A percentile compares a stretch with the other conserved stretches of the same genome.
Conservation (phyloP, 2,113 vertebrate genomes). For the Ahaetulla prasina region DNA sequence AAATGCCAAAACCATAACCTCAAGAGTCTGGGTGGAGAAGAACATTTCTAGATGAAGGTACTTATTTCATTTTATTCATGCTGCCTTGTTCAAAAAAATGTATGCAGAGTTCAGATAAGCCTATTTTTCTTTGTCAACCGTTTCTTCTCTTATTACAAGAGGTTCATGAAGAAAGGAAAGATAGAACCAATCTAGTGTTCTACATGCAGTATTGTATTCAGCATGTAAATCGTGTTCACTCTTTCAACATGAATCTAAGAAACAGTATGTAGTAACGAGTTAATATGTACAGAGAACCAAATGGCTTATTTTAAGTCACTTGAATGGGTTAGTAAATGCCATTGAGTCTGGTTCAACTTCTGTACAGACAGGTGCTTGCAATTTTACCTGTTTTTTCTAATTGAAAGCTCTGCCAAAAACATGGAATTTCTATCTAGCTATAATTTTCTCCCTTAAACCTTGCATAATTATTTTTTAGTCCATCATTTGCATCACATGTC, state of each 20-base stretch:
- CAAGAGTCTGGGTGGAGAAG: background rate
- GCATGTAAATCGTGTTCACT: background rate
- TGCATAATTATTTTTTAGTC: background rate
- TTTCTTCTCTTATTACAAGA: background rate
- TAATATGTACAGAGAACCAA: background rate
- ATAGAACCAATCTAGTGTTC: background rate
- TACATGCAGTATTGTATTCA: background rate
- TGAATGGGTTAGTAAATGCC: background rate
- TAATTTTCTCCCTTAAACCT: background rate
- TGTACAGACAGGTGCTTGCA: background rate
- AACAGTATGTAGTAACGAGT: background rate
- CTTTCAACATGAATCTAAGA: background rate
- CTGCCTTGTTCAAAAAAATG: background rate
- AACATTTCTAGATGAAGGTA: background rate
- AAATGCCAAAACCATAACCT: background rate
- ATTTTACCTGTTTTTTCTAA: background rate
- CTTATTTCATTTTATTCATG: background rate
- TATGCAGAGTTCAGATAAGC: background rate
- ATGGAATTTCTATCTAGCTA: background rate
- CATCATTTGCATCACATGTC: background rate
- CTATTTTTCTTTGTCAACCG: background rate
- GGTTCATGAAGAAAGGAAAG: background rate
- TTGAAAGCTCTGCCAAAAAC: background rate
- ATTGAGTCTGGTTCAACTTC: background rate
- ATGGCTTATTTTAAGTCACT: background rate